These are phyloP conservation scores for Phaedon cochleariae DNA, from an alignment of 2,888 invertebrate genomes.

Conservation along the genomic window DNA sequence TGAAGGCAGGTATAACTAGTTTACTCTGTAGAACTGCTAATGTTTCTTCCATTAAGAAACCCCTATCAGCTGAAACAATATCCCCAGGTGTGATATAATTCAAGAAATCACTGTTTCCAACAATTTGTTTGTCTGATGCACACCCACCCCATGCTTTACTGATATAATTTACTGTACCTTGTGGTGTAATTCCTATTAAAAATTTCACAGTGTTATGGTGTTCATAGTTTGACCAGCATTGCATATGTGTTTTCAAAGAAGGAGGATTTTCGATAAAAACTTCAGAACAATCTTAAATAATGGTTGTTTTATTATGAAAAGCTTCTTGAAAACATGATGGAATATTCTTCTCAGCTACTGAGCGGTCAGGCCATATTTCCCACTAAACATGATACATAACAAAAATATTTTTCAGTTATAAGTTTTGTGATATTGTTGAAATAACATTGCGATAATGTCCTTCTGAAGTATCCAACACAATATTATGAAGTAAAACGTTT, in stretches of 20 bases:
- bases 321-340: constrained; percentile 30
- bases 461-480: no score
- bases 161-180: constrained; percentile 20
- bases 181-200: constrained; percentile 32
- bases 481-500: no score
- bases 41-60: constrained; percentile 16
- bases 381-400: no score
- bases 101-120: background rate
- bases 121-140: constrained; percentile 7
- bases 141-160: constrained; percentile 17
- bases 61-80: constrained; percentile 18
- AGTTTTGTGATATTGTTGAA: no score
- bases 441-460: no score
- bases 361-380: constrained; percentile 29
- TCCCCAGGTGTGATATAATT: constrained; percentile 19
- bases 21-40: background rate
- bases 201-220: constrained; percentile 35
- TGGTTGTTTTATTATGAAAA: constrained; percentile 24
- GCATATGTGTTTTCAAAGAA: constrained; percentile 6
- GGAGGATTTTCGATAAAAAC: constrained; percentile 29
- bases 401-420: no score
- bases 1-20: constrained; percentile 9
- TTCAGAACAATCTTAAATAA: constrained; percentile 34
- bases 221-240: constrained; percentile 36
- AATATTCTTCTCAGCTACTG: constrained; percentile 22